phyloP scores from a whole-genome alignment of 2,888 invertebrate genomes.

The Azorinus chamasolen region DNA sequence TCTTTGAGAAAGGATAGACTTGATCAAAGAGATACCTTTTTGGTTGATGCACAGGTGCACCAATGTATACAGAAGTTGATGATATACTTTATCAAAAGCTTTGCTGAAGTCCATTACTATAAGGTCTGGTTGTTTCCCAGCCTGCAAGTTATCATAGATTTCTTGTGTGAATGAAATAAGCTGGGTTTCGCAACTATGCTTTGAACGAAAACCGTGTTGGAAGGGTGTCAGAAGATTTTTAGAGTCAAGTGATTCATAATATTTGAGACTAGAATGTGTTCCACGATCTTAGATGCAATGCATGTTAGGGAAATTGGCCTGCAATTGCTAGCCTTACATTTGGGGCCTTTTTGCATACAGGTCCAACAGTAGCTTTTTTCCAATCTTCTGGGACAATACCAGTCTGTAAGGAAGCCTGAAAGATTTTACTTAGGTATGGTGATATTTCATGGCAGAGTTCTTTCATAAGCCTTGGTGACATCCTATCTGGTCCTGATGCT shows the following conservation, averaged over 20 bases:
- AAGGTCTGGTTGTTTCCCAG: constrained; percentile 18
- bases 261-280: too few species aligned
- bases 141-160: constrained; percentile 19
- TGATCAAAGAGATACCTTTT: too few species aligned
- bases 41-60: too few species aligned
- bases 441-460: neutral
- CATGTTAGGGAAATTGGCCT: too few species aligned
- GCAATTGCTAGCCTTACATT: too few species aligned
- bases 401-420: neutral
- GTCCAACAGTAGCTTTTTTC: constrained; percentile 1
- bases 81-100: too few species aligned
- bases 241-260: neutral
- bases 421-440: neutral
- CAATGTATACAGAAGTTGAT: too few species aligned
- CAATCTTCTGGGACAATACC: neutral
- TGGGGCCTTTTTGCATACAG: constrained; percentile 5
- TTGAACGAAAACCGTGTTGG: neutral
- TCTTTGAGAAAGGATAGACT: neutral
- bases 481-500: neutral
- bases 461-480: too few species aligned
- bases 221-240: constrained; percentile 9
- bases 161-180: constrained; percentile 32
- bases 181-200: constrained; percentile 39
- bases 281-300: too few species aligned
- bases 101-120: too few species aligned